Evolutionary conservation across 1,140 invertebrate genomes (phyloP).

Genomic region (Helicoverpa armigera): DNA sequence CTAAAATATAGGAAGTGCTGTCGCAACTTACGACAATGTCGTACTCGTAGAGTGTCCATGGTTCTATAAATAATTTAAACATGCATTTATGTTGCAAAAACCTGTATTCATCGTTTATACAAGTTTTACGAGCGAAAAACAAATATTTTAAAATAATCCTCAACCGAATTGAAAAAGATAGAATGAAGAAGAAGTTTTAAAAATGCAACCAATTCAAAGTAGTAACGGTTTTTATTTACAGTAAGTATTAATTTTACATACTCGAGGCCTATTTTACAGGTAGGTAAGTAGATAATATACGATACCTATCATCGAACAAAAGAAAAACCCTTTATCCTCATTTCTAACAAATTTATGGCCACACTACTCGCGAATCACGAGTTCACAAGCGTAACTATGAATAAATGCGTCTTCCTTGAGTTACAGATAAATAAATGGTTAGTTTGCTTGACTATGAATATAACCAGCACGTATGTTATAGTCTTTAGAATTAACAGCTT

Average conservation of each 20-base stretch:
- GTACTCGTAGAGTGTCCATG: constrained; percentile 42
- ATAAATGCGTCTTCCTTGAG: constrained; percentile 43
- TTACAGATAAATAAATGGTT: constrained; percentile 40
- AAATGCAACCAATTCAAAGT: too few species aligned
- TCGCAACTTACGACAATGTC: constrained; percentile 44
- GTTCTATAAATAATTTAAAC: not conserved
- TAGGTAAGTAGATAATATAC: too few species aligned
- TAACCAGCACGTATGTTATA: not conserved
- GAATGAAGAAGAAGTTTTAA: too few species aligned
- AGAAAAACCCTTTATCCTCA: not conserved
- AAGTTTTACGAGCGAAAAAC: too few species aligned
- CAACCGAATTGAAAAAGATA: too few species aligned
- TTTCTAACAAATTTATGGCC: not conserved
- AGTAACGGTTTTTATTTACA: too few species aligned
- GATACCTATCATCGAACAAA: too few species aligned
- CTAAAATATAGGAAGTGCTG: constrained; percentile 52
- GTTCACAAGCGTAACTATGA: constrained; percentile 47
- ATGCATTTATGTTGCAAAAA: not conserved
- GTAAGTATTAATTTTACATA: too few species aligned
- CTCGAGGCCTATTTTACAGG: too few species aligned
- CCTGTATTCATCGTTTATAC: too few species aligned
- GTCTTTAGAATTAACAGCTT: not conserved
- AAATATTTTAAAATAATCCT: too few species aligned
- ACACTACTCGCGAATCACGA: constrained; percentile 40
- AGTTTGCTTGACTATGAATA: constrained; percentile 14